phyloP scores from a whole-genome alignment of 1,140 invertebrate genomes.

The Trinorchestia longiramus region DNA sequence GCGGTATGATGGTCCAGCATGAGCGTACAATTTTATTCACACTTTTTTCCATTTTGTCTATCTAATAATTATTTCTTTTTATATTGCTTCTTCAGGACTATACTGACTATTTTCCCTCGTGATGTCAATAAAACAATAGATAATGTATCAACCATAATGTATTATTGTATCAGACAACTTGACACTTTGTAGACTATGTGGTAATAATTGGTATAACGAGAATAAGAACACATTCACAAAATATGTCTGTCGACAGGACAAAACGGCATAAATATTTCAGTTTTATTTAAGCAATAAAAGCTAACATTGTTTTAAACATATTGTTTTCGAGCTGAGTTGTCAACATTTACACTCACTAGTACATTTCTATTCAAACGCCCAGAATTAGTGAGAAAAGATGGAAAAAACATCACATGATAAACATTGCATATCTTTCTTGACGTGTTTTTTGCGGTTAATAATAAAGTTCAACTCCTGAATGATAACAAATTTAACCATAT shows the following conservation, averaged over 20 bases:
- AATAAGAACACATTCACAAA: conserved; percentile 16
- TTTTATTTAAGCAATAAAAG: background rate
- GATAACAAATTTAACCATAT: background rate
- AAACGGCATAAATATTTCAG: background rate
- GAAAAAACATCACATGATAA: background rate
- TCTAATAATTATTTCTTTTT: too few relatives aligned
- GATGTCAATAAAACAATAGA: background rate
- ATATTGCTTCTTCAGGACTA: too few relatives aligned
- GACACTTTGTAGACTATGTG: conserved; percentile 1
- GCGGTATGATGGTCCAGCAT: too few relatives aligned
- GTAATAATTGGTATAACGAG: conserved; percentile 8
- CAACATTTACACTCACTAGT: background rate
- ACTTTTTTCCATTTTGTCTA: too few relatives aligned
- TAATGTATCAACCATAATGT: background rate
- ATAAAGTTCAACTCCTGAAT: background rate
- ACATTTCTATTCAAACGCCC: background rate
- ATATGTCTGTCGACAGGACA: background rate
- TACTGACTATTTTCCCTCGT: too few relatives aligned
- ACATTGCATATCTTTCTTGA: background rate
- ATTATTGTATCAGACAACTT: conserved; percentile 30
- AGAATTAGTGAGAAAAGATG: background rate
- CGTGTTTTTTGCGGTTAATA: background rate
- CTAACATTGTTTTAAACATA: background rate
- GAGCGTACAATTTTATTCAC: too few relatives aligned
- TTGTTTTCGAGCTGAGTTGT: background rate